These are phyloP conservation scores for Hydrolagus colliei DNA, from an alignment of 2,797 vertebrate genomes.

Conservation along the genomic window DNA sequence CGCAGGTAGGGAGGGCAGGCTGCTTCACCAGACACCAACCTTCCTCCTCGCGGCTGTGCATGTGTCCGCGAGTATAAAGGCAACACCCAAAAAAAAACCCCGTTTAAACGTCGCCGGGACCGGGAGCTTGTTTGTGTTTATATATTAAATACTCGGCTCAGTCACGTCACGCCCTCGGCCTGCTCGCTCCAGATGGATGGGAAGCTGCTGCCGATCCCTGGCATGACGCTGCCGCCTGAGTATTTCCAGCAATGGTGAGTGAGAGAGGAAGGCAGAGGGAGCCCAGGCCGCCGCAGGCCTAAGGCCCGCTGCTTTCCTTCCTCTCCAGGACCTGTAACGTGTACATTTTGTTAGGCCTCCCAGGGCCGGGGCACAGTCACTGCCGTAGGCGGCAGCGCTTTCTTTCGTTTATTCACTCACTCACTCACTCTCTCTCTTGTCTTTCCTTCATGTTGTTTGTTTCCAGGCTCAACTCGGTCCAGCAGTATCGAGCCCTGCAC, in stretches of 20 bases:
- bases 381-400: too few relatives aligned
- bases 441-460: neutral
- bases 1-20: too few relatives aligned
- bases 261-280: neutral
- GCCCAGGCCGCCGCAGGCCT: neutral
- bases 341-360: too few relatives aligned
- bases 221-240: slow-evolving; percentile 59
- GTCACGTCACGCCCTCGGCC: too few relatives aligned
- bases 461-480: slow-evolving; percentile 57
- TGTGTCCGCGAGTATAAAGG: too few relatives aligned
- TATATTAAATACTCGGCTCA: too few relatives aligned
- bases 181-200: slow-evolving; percentile 38
- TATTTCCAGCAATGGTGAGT: slow-evolving; percentile 70
- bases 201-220: slow-evolving; percentile 60
- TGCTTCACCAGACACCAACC: too few relatives aligned
- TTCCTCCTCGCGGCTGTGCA: too few relatives aligned
- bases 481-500: slow-evolving; percentile 53
- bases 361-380: too few relatives aligned
- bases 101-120: too few relatives aligned
- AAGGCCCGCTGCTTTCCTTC: neutral
- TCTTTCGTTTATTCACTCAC: neutral
- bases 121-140: too few relatives aligned
- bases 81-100: too few relatives aligned
- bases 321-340: neutral
- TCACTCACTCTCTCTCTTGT: neutral